These are phyloP conservation scores for Todiramphus chloris DNA, from an alignment of 2,113 vertebrate genomes.

Conservation along the genomic window DNA sequence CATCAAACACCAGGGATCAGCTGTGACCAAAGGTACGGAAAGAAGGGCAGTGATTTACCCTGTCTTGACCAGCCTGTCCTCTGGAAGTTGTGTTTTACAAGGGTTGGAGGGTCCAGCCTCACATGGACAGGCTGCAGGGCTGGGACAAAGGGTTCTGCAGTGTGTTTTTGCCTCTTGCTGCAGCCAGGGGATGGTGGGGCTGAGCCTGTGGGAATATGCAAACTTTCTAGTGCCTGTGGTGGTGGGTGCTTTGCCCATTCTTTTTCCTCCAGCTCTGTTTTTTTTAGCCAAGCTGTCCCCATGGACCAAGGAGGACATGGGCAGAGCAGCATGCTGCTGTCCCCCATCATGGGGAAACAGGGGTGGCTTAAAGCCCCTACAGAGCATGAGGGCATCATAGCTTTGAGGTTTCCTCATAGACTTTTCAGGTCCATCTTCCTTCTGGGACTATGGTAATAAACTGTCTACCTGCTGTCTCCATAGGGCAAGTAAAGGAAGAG, in stretches of 20 bases:
- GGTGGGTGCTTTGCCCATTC: background rate
- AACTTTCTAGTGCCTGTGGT: background rate
- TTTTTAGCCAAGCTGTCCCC: background rate
- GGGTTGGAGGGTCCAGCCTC: background rate
- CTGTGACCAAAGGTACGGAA: constrained; percentile 46
- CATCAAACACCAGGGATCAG: constrained; percentile 12
- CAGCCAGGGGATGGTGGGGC: background rate
- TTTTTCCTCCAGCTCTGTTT: background rate
- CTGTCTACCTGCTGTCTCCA: background rate
- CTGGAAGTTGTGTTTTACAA: background rate
- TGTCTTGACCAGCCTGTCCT: background rate
- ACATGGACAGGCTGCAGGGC: background rate
- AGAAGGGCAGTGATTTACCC: background rate
- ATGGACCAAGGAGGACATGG: background rate
- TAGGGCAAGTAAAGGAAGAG: constrained; percentile 36
- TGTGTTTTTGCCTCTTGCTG: fast-evolving
- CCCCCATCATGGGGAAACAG: background rate
- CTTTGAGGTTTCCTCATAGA: background rate
- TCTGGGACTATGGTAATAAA: background rate
- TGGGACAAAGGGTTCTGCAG: background rate
- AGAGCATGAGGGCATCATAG: background rate
- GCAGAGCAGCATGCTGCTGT: background rate
- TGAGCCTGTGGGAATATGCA: background rate
- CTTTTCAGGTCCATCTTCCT: background rate
- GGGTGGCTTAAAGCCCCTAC: background rate